Percentiles rank a stretch among this genome's conserved stretches.
Evolutionary conservation across 2,888 invertebrate species (phyloP).

Genomic region (Pyrochroa serraticornis): DNA sequence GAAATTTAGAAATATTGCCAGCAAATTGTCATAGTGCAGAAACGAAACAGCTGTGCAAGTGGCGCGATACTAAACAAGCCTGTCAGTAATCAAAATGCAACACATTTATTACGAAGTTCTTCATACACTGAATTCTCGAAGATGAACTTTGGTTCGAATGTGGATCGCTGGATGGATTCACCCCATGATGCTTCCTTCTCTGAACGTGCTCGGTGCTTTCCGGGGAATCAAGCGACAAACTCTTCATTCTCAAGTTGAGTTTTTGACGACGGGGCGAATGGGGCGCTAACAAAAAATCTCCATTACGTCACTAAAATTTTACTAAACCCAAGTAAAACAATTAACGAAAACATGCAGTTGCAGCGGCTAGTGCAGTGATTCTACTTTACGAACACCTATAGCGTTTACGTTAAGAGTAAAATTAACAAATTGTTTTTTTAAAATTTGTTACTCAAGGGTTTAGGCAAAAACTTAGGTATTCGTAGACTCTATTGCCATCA

Average conservation of each 20-base stretch:
- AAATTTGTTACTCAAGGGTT: too few species aligned
- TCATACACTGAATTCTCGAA: slow-evolving; percentile 67
- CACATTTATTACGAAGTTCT: slow-evolving; percentile 24
- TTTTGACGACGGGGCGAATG: slow-evolving; percentile 96
- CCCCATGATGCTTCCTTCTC: slow-evolving; percentile 67
- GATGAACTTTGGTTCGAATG: slow-evolving; percentile 64
- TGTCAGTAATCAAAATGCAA: background rate
- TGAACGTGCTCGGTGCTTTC: slow-evolving; percentile 87
- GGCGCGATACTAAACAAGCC: slow-evolving; percentile 19
- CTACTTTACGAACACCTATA: slow-evolving; percentile 16
- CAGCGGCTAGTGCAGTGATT: slow-evolving; percentile 19
- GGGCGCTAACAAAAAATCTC: slow-evolving; percentile 68
- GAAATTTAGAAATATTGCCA: slow-evolving; percentile 16
- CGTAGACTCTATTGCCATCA: slow-evolving; percentile 11
- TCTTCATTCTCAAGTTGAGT: slow-evolving; percentile 97
- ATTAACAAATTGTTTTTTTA: too few species aligned
- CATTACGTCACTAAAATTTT: slow-evolving; percentile 14
- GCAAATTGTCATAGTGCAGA: slow-evolving; percentile 9
- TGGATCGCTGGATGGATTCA: slow-evolving; percentile 54
- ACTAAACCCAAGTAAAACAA: slow-evolving; percentile 7
- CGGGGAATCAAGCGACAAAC: slow-evolving; percentile 94
- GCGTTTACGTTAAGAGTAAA: too few species aligned
- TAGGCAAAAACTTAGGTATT: slow-evolving; percentile 3
- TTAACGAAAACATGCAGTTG: slow-evolving; percentile 19
- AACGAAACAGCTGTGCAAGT: slow-evolving; percentile 18